Percentiles rank a stretch among this genome's conserved stretches.
Conservation (phyloP, 1,140 invertebrate species). For the Portunus trituberculatus region DNA sequence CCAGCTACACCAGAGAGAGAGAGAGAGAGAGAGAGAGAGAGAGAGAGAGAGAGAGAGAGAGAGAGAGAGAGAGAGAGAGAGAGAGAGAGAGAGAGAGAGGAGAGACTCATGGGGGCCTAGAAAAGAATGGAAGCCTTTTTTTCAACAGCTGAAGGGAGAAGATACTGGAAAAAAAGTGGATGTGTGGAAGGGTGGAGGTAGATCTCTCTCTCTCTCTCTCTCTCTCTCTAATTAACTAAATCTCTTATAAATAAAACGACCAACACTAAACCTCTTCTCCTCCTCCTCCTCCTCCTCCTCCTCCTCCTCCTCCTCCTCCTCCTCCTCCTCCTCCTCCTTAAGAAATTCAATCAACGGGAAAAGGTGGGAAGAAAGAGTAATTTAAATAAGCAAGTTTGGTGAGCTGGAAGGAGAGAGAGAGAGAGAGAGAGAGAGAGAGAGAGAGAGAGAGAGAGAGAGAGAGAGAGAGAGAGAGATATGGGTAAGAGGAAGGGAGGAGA, state of each 20-base stretch:
- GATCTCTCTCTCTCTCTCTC: slow-evolving; percentile 29
- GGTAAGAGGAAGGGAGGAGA: not conserved
- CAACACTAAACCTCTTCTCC: not conserved
- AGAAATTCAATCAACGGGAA: slow-evolving; percentile 4
- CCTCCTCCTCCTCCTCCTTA: not conserved
- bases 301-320: not conserved
- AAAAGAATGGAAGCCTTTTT: not conserved
- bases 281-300: not conserved
- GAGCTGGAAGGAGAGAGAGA: not conserved
- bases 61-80: not conserved
- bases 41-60: not conserved
- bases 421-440: not conserved
- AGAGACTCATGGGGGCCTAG: not conserved
- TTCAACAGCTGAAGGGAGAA: not conserved
- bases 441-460: not conserved
- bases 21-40: too few species aligned
- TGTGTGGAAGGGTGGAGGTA: not conserved
- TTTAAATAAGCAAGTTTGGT: not conserved
- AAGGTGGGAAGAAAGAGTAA: not conserved
- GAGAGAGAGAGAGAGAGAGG: slow-evolving; percentile 1
- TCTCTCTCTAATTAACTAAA: not conserved
- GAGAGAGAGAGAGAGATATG: not conserved
- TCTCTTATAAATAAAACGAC: too few species aligned
- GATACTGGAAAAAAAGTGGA: not conserved
- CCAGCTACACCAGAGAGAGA: too few species aligned